Conservation (phyloP, 2,797 vertebrate species). For the Anguilla megastoma region DNA sequence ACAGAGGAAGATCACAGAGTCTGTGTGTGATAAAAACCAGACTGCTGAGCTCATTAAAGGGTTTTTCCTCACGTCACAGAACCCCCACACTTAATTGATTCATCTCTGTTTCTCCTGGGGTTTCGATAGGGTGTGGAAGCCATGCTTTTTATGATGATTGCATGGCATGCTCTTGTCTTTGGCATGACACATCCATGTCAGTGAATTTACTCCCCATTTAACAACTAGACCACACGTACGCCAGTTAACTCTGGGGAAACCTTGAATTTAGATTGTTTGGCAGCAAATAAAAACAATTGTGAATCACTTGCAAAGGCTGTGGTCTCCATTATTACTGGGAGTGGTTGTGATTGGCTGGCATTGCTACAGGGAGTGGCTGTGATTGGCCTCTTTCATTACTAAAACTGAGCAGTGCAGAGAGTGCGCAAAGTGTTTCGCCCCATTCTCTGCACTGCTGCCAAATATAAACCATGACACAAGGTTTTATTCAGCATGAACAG, state of each 20-base stretch:
- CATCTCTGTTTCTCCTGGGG: not conserved
- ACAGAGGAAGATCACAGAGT: not conserved
- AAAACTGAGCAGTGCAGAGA: not conserved
- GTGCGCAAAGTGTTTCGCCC: not conserved
- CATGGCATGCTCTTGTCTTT: not conserved
- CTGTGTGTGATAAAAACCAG: not conserved
- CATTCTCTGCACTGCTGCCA: not conserved
- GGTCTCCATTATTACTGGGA: not conserved
- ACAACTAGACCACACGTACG: not conserved
- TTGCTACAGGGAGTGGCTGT: not conserved
- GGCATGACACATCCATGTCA: not conserved
- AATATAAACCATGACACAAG: not conserved
- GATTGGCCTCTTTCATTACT: not conserved
- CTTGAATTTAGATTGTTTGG: not conserved
- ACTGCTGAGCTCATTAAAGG: not conserved
- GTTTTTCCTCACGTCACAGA: not conserved
- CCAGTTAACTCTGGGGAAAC: not conserved
- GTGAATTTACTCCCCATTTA: slow-evolving; percentile 6
- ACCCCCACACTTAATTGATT: not conserved
- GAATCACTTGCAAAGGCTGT: not conserved
- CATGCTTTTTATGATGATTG: not conserved
- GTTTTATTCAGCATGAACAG: not conserved
- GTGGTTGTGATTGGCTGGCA: not conserved
- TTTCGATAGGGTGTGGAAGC: not conserved
- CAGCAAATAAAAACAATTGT: not conserved